phyloP scores from a whole-genome alignment of 2,113 vertebrate species.

The Promerops cafer region DNA sequence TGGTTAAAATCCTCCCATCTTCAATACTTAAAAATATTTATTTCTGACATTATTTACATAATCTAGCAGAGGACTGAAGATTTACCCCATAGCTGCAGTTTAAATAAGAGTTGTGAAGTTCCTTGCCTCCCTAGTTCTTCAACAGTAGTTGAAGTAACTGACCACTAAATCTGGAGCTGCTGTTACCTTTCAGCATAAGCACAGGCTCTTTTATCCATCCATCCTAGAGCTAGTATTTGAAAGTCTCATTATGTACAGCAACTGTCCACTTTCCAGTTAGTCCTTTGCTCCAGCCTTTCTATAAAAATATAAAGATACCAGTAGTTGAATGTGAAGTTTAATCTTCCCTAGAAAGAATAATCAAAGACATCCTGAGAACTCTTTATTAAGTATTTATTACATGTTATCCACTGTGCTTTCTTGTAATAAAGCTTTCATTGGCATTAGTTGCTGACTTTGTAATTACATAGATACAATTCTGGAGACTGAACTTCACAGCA shows the following conservation, averaged over 20 bases:
- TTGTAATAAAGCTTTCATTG: not conserved
- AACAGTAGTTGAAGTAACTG: not conserved
- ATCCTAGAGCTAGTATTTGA: not conserved
- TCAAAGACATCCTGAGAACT: not conserved
- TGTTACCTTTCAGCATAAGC: not conserved
- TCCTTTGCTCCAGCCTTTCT: not conserved
- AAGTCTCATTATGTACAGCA: not conserved
- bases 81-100: not conserved
- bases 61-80: not conserved
- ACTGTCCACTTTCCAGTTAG: not conserved
- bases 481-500: not conserved
- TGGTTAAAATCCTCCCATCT: not conserved
- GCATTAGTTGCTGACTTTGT: not conserved
- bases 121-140: not conserved
- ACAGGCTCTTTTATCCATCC: not conserved
- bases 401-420: not conserved
- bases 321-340: not conserved
- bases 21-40: not conserved
- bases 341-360: not conserved
- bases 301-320: not conserved
- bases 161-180: not conserved
- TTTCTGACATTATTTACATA: not conserved
- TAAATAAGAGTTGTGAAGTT: not conserved
- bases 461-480: not conserved
- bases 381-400: not conserved